Evolutionary conservation across 2,797 vertebrate genomes (phyloP), one percentile per base, ranked within the genome.

Genomic region (Sebastes flavidus): DNA sequence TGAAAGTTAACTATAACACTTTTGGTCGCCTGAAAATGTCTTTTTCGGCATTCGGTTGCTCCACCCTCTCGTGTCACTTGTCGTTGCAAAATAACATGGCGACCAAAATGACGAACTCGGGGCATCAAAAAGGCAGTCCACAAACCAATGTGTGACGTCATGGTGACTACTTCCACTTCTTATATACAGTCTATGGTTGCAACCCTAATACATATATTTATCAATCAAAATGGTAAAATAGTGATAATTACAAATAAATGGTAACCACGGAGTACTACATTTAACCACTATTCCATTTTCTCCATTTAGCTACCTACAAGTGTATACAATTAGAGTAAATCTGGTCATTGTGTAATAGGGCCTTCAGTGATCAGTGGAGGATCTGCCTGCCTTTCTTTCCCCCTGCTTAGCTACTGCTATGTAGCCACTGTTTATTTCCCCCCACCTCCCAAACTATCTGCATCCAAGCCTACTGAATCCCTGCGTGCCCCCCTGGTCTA

Each of bases 391-490:
- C 29, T 72, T 14, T 34, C 30, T 30, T 55, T 36, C 18, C 32
- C 24, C 2, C 61, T 30, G 30, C 6, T 70, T 62, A 59, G 32
- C 25, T 32, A 20, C 38, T 46, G 12, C 42, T 65, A 13, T 49
- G 46, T 2, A 55, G 25, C 49, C 24, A 30, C 55, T 55, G n/a
- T 72, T 56, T 71, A 49, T 65, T 65, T 54, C 18, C 3, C 3
- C 54, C 36, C 54, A 54, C 30, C 34, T 27, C 27, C n/a, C 65
- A 38, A 65, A 58, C 71, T 27, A 73, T 75, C 66, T 86, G 59
- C 71, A 71, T 80, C 56, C 25, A 34, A 60, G 59, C 65, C 10
- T 52, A 52, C 69, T 68, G 72, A 77, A 55, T 72, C 65, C 72
- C 62, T 36, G 18, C 20, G 3, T 68, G 58, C 29, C 70, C 69